phyloP scores from a whole-genome alignment of 2,113 vertebrate genomes.

The Deroptyus accipitrinus region DNA sequence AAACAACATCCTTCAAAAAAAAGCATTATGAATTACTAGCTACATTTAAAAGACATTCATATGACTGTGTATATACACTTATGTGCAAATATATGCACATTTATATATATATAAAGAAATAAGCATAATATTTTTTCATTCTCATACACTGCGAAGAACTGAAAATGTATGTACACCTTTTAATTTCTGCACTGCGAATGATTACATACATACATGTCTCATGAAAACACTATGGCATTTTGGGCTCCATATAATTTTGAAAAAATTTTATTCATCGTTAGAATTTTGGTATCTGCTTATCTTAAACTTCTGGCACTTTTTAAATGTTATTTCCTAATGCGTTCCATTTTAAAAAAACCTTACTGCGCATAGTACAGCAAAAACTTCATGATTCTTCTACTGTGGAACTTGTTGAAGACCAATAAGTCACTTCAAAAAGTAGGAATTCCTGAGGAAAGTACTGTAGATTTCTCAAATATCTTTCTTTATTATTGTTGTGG shows the following conservation, averaged over 20 bases:
- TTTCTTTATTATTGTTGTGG: neutral
- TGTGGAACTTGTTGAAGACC: neutral
- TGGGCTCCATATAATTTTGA: neutral
- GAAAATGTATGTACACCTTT: neutral
- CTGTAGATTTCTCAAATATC: neutral
- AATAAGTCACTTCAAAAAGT: neutral
- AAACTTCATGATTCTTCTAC: neutral
- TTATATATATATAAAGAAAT: neutral
- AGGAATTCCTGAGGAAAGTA: neutral
- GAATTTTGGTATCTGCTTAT: neutral
- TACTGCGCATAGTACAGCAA: neutral
- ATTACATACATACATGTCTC: neutral
- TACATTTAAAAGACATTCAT: neutral
- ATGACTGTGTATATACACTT: neutral
- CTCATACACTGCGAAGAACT: accelerated
- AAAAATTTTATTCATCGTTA: neutral
- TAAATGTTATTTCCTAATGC: neutral
- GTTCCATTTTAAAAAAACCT: neutral
- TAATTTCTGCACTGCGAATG: neutral
- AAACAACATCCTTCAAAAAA: neutral
- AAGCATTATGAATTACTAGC: neutral
- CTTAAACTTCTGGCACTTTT: neutral
- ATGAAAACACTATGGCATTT: neutral
- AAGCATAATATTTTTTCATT: neutral
- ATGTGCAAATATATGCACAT: neutral